A percentile compares a stretch with the other conserved stretches of the same genome.
These are phyloP conservation scores for Dreissena polymorpha DNA, from an alignment of 1,140 invertebrate genomes.

Conservation along the genomic window DNA sequence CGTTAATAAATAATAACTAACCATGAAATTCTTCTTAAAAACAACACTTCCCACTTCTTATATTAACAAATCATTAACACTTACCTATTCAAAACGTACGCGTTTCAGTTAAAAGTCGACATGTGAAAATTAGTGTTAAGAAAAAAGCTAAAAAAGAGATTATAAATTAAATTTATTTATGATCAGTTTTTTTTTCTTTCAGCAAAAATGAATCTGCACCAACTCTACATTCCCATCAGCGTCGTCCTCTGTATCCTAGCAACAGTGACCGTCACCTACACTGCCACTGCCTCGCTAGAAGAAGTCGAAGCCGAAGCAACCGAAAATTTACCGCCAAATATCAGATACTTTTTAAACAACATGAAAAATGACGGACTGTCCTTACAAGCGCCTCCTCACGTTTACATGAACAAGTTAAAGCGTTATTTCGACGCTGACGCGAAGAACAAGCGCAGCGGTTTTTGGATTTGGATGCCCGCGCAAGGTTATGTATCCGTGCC, in stretches of 20 bases:
- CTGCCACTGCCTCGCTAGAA: constrained; percentile 20
- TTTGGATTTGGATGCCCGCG: constrained; percentile 77
- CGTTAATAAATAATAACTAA: too few relatives aligned
- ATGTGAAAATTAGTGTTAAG: neutral
- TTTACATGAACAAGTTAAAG: constrained; percentile 60
- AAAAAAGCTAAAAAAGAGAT: neutral
- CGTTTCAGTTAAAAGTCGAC: neutral
- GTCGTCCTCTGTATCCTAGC: constrained; percentile 44
- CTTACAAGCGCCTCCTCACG: constrained; percentile 62
- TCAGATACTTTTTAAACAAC: constrained; percentile 46
- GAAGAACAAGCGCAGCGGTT: constrained; percentile 62
- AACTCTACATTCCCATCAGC: constrained; percentile 14
- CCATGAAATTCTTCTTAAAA: too few relatives aligned
- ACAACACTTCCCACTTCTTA: neutral
- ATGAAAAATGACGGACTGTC: constrained; percentile 54
- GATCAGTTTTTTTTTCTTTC: neutral
- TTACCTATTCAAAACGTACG: neutral
- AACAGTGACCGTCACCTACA: constrained; percentile 38
- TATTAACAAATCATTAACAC: neutral
- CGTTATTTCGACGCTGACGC: constrained; percentile 46
- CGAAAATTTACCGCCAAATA: constrained; percentile 34
- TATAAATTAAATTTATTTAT: neutral
- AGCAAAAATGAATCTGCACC: constrained; percentile 34
- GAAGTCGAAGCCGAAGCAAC: constrained; percentile 31
- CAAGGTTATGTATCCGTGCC: constrained; percentile 73